These are phyloP conservation scores for Mechanitis mazaeus DNA, from an alignment of 2,888 invertebrate genomes.

Conservation along the genomic window DNA sequence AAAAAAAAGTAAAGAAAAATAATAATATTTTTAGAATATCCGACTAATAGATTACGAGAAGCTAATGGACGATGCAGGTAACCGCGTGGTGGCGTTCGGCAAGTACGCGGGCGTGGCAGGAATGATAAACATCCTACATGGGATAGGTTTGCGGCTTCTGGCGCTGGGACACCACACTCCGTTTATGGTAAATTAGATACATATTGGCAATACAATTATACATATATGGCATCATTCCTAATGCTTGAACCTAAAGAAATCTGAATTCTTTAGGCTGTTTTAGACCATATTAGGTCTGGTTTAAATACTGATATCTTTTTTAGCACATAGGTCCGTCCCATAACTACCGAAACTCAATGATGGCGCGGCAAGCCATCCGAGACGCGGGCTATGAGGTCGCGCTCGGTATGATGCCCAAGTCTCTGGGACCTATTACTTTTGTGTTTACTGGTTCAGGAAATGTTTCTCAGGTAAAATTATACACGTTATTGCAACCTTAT, in stretches of 20 bases:
- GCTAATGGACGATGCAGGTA: conserved; percentile 91
- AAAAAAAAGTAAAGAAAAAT: too few relatives aligned
- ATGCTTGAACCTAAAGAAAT: too few relatives aligned
- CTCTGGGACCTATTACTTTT: conserved; percentile 97
- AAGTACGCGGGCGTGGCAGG: conserved; percentile 99
- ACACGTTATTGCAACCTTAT: too few relatives aligned
- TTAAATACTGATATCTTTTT: not conserved
- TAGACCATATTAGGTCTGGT: too few relatives aligned
- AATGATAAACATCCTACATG: conserved; percentile 98
- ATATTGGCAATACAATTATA: too few relatives aligned
- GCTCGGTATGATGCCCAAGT: conserved; percentile 96
- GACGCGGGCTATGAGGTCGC: conserved; percentile 99
- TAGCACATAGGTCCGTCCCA: conserved; percentile 98
- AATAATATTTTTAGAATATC: conserved; percentile 81
- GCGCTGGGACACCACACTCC: conserved; percentile 99
- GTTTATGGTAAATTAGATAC: conserved; percentile 85
- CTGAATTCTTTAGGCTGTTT: not conserved
- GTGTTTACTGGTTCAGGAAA: conserved; percentile 99
- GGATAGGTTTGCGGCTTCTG: conserved; percentile 92
- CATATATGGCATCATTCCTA: too few relatives aligned
- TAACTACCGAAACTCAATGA: conserved; percentile 97
- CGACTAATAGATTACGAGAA: conserved; percentile 98
- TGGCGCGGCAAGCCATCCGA: conserved; percentile 97
- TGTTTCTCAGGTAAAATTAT: conserved; percentile 85
- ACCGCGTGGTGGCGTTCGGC: conserved; percentile 97